These are phyloP conservation scores for Cerastis rubricosa DNA, from an alignment of 2,888 invertebrate genomes.

Conservation along the genomic window DNA sequence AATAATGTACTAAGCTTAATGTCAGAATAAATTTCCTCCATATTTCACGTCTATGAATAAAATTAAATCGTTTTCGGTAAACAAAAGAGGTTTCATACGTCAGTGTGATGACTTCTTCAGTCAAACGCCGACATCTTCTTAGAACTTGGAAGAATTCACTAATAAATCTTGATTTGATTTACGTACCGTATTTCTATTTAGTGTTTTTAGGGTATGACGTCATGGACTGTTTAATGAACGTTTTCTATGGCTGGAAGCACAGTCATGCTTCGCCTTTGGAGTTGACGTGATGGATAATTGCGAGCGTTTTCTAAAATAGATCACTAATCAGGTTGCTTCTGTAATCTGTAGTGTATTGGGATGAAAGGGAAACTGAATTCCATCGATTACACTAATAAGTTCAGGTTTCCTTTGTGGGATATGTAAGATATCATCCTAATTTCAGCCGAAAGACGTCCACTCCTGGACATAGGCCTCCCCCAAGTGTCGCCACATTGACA, in stretches of 20 bases:
- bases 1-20: constrained; percentile 63
- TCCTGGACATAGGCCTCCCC: too few species aligned
- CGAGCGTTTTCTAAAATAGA: constrained; percentile 34
- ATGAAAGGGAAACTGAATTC: not conserved
- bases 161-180: constrained; percentile 64
- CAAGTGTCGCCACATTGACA: too few species aligned
- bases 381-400: not conserved
- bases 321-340: constrained; percentile 7
- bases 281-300: constrained; percentile 24
- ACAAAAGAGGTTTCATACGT: constrained; percentile 57
- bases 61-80: constrained; percentile 62
- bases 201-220: constrained; percentile 55
- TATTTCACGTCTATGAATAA: constrained; percentile 55
- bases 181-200: constrained; percentile 53
- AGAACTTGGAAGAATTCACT: constrained; percentile 48
- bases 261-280: constrained; percentile 20
- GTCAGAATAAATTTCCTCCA: constrained; percentile 58
- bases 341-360: not conserved
- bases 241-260: constrained; percentile 22
- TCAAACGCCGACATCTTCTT: constrained; percentile 45
- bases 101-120: constrained; percentile 44
- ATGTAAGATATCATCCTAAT: too few species aligned
- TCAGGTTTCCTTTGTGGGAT: not conserved
- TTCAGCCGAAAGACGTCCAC: too few species aligned
- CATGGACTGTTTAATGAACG: constrained; percentile 49